Evolutionary conservation across 2,888 invertebrate species (phyloP).

Genomic region (Diaprepes abbreviatus): DNA sequence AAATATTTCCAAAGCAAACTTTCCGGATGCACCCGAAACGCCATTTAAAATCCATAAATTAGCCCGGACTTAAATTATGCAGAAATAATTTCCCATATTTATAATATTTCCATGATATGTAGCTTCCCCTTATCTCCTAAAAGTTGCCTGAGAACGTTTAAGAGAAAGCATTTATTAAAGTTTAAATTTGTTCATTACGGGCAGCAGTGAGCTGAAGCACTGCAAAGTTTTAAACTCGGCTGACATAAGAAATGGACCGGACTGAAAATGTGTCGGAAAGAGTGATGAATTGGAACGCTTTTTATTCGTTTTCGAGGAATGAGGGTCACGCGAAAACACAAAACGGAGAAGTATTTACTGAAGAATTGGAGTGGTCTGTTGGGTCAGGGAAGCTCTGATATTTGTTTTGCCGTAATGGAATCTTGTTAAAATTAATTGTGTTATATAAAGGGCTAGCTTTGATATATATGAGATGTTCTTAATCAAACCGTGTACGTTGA

Average conservation of each 20-base stretch:
- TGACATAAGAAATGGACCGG: slow-evolving; percentile 29
- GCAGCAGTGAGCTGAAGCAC: slow-evolving; percentile 11
- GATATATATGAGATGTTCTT: too few species aligned
- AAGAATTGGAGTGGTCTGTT: slow-evolving; percentile 7
- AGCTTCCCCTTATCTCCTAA: slow-evolving; percentile 24
- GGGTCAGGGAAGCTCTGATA: slow-evolving; percentile 5
- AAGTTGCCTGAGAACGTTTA: slow-evolving; percentile 26
- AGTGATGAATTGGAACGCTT: slow-evolving; percentile 59
- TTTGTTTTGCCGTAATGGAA: slow-evolving; percentile 20
- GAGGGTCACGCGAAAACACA: slow-evolving; percentile 16
- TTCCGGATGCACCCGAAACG: slow-evolving; percentile 20
- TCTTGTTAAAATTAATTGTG: slow-evolving; percentile 17
- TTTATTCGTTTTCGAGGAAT: slow-evolving; percentile 52
- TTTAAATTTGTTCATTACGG: slow-evolving; percentile 50
- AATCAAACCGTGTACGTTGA: too few species aligned
- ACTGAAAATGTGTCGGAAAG: slow-evolving; percentile 53
- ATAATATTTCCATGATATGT: slow-evolving; percentile 28
- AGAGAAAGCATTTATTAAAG: slow-evolving; percentile 29
- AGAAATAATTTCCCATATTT: slow-evolving; percentile 34
- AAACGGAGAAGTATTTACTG: slow-evolving; percentile 19
- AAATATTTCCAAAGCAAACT: slow-evolving; percentile 14
- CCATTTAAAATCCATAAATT: slow-evolving; percentile 30
- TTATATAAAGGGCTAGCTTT: not conserved
- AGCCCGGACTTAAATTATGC: slow-evolving; percentile 24
- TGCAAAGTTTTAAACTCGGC: slow-evolving; percentile 48